Percentiles rank a stretch among this genome's conserved stretches.
Evolutionary conservation across 2,888 invertebrate genomes (phyloP).

Genomic region (Drosophila pseudotalamancana): DNA sequence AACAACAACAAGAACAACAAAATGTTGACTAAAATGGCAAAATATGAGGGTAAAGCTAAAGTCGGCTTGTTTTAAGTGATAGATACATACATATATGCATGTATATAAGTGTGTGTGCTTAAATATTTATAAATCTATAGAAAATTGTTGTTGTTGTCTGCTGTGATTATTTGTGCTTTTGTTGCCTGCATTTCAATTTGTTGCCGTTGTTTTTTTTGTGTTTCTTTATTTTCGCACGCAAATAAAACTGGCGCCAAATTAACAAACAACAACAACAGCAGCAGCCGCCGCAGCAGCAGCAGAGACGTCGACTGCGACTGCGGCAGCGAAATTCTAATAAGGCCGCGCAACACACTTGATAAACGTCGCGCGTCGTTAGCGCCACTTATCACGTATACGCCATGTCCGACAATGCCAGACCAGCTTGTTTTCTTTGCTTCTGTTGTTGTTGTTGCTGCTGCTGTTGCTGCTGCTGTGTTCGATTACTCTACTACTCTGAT

Average conservation of each 20-base stretch:
- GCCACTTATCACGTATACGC: slow-evolving; percentile 79
- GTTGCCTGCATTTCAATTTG: slow-evolving; percentile 62
- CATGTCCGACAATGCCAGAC: slow-evolving; percentile 68
- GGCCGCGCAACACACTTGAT: slow-evolving; percentile 63
- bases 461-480: background rate
- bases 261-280: slow-evolving; percentile 32
- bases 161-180: slow-evolving; percentile 34
- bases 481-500: slow-evolving; percentile 12
- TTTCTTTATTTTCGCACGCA: slow-evolving; percentile 72
- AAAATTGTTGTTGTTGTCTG: slow-evolving; percentile 42
- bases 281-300: slow-evolving; percentile 20
- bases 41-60: background rate
- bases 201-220: no score
- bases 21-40: slow-evolving; percentile 26
- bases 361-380: slow-evolving; percentile 79
- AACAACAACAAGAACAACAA: background rate
- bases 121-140: slow-evolving; percentile 36
- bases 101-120: background rate
- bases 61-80: slow-evolving; percentile 4
- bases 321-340: slow-evolving; percentile 47
- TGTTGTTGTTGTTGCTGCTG: slow-evolving; percentile 1
- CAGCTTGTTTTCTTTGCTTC: slow-evolving; percentile 15
- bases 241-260: slow-evolving; percentile 78
- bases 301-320: no score
- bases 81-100: slow-evolving; percentile 9